Evolutionary conservation across 2,888 invertebrate genomes (phyloP).

Genomic region (Phengaris alcon): DNA sequence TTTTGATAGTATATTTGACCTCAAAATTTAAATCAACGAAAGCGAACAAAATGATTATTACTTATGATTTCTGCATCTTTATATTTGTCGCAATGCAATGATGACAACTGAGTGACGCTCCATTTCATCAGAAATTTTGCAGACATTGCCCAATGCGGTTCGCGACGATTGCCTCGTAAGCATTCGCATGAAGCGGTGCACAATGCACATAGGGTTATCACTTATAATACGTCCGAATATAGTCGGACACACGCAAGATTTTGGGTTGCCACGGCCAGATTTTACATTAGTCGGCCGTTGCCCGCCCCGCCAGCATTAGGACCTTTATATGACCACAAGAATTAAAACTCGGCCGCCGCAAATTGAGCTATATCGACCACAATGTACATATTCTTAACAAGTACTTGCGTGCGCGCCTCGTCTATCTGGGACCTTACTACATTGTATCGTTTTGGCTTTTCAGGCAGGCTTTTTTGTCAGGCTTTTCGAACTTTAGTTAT

Average conservation of each 20-base stretch:
- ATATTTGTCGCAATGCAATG: not conserved
- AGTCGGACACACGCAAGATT: no score
- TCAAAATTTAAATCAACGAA: not conserved
- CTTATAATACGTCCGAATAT: not conserved
- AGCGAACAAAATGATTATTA: not conserved
- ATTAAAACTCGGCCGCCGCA: no score
- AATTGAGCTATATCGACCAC: no score
- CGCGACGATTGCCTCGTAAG: not conserved
- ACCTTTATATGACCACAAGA: no score
- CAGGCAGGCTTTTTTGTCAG: no score
- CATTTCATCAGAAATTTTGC: slow-evolving; percentile 12
- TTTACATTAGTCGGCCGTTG: no score
- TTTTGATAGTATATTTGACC: not conserved
- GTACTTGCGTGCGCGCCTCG: no score
- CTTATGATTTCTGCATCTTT: not conserved
- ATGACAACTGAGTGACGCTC: not conserved
- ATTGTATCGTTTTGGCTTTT: no score
- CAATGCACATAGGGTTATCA: not conserved
- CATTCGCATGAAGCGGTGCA: slow-evolving; percentile 10
- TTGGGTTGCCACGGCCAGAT: no score
- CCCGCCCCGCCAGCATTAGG: no score
- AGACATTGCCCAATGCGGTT: not conserved
- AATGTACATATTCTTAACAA: no score
- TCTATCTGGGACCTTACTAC: no score
- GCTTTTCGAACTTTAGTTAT: not conserved